Evolutionary conservation across 2,888 invertebrate genomes (phyloP), one percentile per base, ranked within the genome.

Genomic region (Diplolepis rosae): DNA sequence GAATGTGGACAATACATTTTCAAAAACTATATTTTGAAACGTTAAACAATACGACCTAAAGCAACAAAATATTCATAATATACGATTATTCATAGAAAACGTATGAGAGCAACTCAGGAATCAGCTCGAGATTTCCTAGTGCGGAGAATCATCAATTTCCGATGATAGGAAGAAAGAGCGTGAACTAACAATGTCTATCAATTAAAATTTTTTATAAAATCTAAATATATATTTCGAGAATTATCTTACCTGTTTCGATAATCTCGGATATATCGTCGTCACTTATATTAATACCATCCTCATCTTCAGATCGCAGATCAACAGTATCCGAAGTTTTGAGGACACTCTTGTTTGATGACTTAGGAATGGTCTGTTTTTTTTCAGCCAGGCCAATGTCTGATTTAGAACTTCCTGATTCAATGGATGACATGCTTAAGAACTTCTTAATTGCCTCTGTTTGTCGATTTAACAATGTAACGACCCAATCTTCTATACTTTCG

Each of bases 401-500:
- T 7, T 28, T 22, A 24, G 61, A 32, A 35, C 3, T 24, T 39
- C 35, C 61, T n/a, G 61, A 1, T n/a, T 35, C 61, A 22, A 3
- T 39, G 3, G 35, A 24, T 61, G n/a, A n/a, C n/a, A n/a, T n/a
- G n/a, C n/a, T n/a, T n/a, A n/a, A n/a, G n/a, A n/a, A 35, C 24
- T 42, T 35, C n/a, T n/a, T 61, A 7, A 61, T 61, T 9, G 11
- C 39, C n/a, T 61, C 61, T 4, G 61, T 61, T 9, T 61, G 61
- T 7, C 24, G 35, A 1, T 39, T 61, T 27, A 61, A 61, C 15
- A 61, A 27, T 22, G 27, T 39, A 1, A 13, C 68, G 56, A 92
- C 91, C 92, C 92, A 92, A 35, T 85, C 88, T 82, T 92, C 92
- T 1, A 91, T 87, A 35, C 88, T 87, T 0, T 76, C 61, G 78